Conservation (phyloP, 2,888 invertebrate genomes). For the Ochropleura leucogaster region DNA sequence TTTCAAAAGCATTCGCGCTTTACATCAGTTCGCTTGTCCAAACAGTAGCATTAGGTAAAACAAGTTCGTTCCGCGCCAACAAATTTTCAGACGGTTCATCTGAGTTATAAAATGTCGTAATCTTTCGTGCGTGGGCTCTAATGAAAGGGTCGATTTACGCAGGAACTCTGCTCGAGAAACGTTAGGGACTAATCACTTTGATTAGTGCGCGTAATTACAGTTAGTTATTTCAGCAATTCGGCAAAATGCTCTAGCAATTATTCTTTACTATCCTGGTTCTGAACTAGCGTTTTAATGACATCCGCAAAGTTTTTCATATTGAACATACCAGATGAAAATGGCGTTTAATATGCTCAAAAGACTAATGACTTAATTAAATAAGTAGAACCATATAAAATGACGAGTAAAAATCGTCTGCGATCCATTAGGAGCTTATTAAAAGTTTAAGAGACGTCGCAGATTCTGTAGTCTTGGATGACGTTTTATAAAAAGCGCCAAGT, state of each 20-base stretch:
- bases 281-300: slow-evolving; percentile 8
- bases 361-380: slow-evolving; percentile 46
- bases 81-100: slow-evolving; percentile 66
- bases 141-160: slow-evolving; percentile 66
- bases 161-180: slow-evolving; percentile 48
- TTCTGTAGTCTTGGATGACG: slow-evolving; percentile 48
- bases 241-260: slow-evolving; percentile 17
- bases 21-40: slow-evolving; percentile 79
- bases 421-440: slow-evolving; percentile 72
- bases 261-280: slow-evolving; percentile 19
- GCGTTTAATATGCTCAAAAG: slow-evolving; percentile 15
- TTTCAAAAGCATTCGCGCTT: slow-evolving; percentile 75
- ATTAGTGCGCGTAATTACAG: slow-evolving; percentile 64
- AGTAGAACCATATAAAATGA: slow-evolving; percentile 9
- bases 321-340: slow-evolving; percentile 4
- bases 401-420: slow-evolving; percentile 57
- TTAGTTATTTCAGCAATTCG: slow-evolving; percentile 42
- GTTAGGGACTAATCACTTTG: slow-evolving; percentile 57
- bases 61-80: slow-evolving; percentile 71
- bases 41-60: slow-evolving; percentile 74
- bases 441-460: slow-evolving; percentile 57
- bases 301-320: not conserved
- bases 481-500: slow-evolving; percentile 65
- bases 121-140: slow-evolving; percentile 63
- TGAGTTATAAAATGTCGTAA: slow-evolving; percentile 65